Conservation (phyloP, 2,888 invertebrate species). For the Omphaloscelis lunosa region DNA sequence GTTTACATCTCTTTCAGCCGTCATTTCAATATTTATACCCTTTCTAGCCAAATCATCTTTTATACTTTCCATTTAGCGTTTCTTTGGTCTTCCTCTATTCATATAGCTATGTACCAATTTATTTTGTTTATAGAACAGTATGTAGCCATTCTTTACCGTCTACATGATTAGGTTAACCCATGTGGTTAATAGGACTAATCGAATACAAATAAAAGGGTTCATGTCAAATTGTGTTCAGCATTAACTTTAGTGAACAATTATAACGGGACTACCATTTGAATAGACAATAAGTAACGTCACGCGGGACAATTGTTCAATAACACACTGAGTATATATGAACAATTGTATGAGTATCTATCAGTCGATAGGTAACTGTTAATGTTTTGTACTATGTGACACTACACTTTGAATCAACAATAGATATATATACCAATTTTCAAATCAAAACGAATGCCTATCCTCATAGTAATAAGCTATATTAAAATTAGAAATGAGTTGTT, state of each 20-base stretch:
- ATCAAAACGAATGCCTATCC: background rate
- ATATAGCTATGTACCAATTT: background rate
- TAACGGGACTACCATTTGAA: conserved; percentile 35
- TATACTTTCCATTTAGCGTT: background rate
- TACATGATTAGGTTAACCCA: background rate
- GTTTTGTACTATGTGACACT: background rate
- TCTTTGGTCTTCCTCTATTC: background rate
- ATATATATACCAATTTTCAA: background rate
- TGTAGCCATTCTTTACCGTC: too few species aligned
- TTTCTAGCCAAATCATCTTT: background rate
- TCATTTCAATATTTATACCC: background rate
- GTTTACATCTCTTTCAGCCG: background rate
- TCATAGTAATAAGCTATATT: background rate
- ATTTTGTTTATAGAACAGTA: background rate
- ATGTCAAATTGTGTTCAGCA: background rate
- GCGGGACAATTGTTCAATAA: conserved; percentile 29
- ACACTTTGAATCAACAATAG: conserved; percentile 1
- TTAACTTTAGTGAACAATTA: background rate
- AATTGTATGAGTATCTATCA: conserved; percentile 10
- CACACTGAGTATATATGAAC: background rate
- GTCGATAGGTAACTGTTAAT: conserved; percentile 35
- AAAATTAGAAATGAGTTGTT: background rate
- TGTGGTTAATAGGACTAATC: background rate
- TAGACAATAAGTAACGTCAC: conserved; percentile 28
- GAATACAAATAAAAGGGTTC: background rate